These are phyloP conservation scores for Drosophila mojavensis DNA, from an alignment of 1,140 invertebrate species.

Conservation along the genomic window DNA sequence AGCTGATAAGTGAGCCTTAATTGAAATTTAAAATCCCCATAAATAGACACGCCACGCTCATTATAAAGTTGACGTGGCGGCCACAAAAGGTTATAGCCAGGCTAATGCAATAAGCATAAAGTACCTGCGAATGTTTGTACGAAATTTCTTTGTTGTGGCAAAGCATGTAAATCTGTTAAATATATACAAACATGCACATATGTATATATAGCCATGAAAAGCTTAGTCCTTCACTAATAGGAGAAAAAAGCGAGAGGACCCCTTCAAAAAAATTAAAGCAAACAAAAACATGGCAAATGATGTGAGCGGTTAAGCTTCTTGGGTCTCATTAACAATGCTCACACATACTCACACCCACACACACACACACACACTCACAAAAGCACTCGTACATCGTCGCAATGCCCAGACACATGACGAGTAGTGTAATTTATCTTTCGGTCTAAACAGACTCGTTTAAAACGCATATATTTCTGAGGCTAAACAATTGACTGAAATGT, in stretches of 20 bases:
- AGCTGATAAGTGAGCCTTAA: background rate
- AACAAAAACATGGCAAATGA: conserved; percentile 34
- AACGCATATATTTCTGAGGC: conserved; percentile 61
- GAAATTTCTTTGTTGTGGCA: conserved; percentile 26
- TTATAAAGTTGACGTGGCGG: conserved; percentile 5
- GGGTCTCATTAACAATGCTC: conserved; percentile 47
- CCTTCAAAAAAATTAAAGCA: background rate
- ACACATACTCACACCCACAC: conserved; percentile 14
- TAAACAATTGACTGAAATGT: conserved; percentile 80
- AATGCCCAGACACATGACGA: conserved; percentile 40
- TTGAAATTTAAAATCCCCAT: background rate
- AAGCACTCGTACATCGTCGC: background rate
- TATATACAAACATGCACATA: background rate
- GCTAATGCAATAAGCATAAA: conserved; percentile 36
- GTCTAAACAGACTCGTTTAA: conserved; percentile 51
- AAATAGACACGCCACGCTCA: background rate
- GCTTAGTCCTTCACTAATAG: conserved; percentile 9
- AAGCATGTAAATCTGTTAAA: conserved; percentile 24
- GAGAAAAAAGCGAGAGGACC: background rate
- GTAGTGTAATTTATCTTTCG: conserved; percentile 66
- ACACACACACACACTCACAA: conserved; percentile 1
- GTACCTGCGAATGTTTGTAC: conserved; percentile 27
- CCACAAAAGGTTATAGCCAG: conserved; percentile 10
- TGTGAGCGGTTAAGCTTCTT: conserved; percentile 41
- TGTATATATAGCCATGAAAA: conserved; percentile 6